phyloP scores from a whole-genome alignment of 2,113 vertebrate species.

The Anoplopoma fimbria region DNA sequence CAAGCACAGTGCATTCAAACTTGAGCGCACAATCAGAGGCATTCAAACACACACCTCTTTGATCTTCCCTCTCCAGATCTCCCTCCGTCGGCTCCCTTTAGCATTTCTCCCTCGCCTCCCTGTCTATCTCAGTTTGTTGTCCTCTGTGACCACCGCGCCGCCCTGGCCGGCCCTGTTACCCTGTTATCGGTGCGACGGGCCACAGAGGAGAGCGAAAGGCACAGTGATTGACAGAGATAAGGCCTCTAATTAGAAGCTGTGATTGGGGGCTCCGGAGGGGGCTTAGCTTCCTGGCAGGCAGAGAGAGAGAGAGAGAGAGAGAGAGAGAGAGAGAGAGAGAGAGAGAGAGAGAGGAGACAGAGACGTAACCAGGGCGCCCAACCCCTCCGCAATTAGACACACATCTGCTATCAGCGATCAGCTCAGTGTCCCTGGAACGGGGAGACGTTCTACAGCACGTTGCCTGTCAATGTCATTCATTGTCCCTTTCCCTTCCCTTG shows the following conservation, averaged over 20 bases:
- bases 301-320: slow-evolving; percentile 50
- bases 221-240: slow-evolving; percentile 80
- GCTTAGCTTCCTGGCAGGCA: slow-evolving; percentile 75
- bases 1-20: slow-evolving; percentile 2
- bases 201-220: slow-evolving; percentile 61
- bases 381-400: slow-evolving; percentile 75
- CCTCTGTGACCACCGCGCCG: slow-evolving; percentile 42
- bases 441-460: slow-evolving; percentile 57
- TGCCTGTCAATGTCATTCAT: slow-evolving; percentile 80
- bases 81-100: slow-evolving; percentile 36
- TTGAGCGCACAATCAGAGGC: neutral
- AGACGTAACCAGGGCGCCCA: slow-evolving; percentile 69
- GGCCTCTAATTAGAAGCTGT: slow-evolving; percentile 78
- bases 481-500: slow-evolving; percentile 64
- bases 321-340: no score
- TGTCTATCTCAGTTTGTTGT: slow-evolving; percentile 14
- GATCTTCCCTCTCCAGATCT: slow-evolving; percentile 4
- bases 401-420: slow-evolving; percentile 81
- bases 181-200: slow-evolving; percentile 49
- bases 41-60: slow-evolving; percentile 13
- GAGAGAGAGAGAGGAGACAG: slow-evolving; percentile 64
- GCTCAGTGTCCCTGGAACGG: slow-evolving; percentile 69
- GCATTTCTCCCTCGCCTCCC: slow-evolving; percentile 2
- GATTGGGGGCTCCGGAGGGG: slow-evolving; percentile 73
- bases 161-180: slow-evolving; percentile 34